Conservation (phyloP, 2,888 invertebrate species). For the Aethes cnicana region DNA sequence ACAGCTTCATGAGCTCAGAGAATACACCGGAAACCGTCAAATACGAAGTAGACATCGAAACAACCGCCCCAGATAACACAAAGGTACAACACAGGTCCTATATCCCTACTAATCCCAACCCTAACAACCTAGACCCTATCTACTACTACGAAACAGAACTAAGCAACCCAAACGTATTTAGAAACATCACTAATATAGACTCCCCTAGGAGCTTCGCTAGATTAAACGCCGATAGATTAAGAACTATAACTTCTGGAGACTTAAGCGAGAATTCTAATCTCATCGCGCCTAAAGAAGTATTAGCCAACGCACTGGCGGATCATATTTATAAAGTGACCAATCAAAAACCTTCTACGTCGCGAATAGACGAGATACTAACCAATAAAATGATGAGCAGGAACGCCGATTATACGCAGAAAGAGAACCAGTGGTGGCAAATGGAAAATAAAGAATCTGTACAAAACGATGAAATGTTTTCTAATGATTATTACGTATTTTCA, state of each 20-base stretch:
- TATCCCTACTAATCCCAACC: slow-evolving; percentile 70
- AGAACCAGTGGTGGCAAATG: slow-evolving; percentile 69
- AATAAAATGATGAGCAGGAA: slow-evolving; percentile 66
- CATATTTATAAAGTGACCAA: slow-evolving; percentile 80
- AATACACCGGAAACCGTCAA: slow-evolving; percentile 66
- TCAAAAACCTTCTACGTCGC: slow-evolving; percentile 75
- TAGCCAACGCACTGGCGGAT: slow-evolving; percentile 72
- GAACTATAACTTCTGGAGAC: slow-evolving; percentile 64
- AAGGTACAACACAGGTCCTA: slow-evolving; percentile 82
- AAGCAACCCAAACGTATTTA: slow-evolving; percentile 49
- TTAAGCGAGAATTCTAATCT: slow-evolving; percentile 52
- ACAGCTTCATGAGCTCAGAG: slow-evolving; percentile 71
- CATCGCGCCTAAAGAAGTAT: slow-evolving; percentile 72
- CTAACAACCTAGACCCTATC: slow-evolving; percentile 50
- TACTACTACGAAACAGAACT: slow-evolving; percentile 46
- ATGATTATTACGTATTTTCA: slow-evolving; percentile 66
- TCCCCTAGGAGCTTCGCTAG: slow-evolving; percentile 68
- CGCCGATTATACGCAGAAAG: slow-evolving; percentile 51
- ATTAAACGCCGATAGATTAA: slow-evolving; percentile 69
- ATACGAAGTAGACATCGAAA: slow-evolving; percentile 67
- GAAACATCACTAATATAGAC: slow-evolving; percentile 67
- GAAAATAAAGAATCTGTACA: slow-evolving; percentile 59
- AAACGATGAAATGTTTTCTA: slow-evolving; percentile 55
- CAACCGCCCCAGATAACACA: slow-evolving; percentile 65
- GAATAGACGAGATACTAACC: slow-evolving; percentile 72